Conservation (phyloP, 1,140 invertebrate genomes). For the Diabrotica undecimpunctata region DNA sequence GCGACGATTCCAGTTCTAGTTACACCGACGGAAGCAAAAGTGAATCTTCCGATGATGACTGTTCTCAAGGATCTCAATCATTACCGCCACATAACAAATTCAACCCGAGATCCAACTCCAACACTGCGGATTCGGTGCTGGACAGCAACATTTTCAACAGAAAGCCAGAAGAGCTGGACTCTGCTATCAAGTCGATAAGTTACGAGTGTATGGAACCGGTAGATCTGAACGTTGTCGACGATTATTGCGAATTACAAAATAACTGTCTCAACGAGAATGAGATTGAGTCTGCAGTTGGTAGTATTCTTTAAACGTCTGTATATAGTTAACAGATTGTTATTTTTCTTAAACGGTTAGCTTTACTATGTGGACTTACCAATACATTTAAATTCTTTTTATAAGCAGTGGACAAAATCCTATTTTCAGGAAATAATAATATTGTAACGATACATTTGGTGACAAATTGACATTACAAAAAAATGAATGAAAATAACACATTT, state of each 20-base stretch:
- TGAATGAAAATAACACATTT: too few species aligned
- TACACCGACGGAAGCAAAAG: constrained; percentile 12
- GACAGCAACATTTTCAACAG: constrained; percentile 20
- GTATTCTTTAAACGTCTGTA: constrained; percentile 36
- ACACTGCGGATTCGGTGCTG: constrained; percentile 8
- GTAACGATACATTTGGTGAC: too few species aligned
- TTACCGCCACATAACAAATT: constrained; percentile 14
- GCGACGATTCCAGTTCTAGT: constrained; percentile 14
- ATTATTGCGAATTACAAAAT: constrained; percentile 37
- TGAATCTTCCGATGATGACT: constrained; percentile 10
- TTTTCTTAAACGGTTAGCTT: neutral
- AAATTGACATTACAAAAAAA: too few species aligned
- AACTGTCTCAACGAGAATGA: constrained; percentile 38
- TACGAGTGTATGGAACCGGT: constrained; percentile 29
- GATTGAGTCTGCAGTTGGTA: constrained; percentile 44
- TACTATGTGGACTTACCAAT: neutral
- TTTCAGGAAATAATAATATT: neutral
- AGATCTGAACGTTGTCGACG: constrained; percentile 27
- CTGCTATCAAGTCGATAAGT: constrained; percentile 40
- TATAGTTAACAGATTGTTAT: constrained; percentile 4
- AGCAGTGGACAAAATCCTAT: neutral
- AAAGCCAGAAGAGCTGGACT: constrained; percentile 39
- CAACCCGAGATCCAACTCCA: constrained; percentile 8
- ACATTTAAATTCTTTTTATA: neutral
- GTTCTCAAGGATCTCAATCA: constrained; percentile 13